Conservation (phyloP, 2,797 vertebrate species). For the Meriones psammophilus region DNA sequence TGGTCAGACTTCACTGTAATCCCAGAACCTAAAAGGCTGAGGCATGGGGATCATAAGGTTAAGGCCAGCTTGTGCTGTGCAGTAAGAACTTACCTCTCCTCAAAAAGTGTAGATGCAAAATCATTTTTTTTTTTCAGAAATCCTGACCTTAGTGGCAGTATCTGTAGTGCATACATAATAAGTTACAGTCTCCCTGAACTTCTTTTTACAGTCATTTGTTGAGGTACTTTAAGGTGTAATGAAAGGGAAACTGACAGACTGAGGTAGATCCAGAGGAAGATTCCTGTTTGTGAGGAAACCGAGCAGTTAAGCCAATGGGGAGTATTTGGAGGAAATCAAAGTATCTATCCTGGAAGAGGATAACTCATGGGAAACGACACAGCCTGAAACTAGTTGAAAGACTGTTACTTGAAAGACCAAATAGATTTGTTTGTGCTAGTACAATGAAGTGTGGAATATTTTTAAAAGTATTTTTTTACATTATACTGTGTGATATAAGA, state of each 20-base stretch:
- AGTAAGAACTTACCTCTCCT: neutral
- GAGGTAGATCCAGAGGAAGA: neutral
- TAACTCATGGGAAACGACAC: constrained; percentile 12
- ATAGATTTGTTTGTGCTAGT: constrained; percentile 60
- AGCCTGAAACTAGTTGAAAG: constrained; percentile 26
- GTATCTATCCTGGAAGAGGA: constrained; percentile 56
- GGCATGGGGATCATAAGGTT: neutral
- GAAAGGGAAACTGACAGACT: constrained; percentile 36
- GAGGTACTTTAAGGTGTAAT: neutral
- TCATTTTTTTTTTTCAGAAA: constrained; percentile 30
- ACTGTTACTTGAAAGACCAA: constrained; percentile 50
- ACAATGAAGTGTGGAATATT: constrained; percentile 40
- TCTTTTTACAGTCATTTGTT: neutral
- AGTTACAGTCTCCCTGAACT: constrained; percentile 15
- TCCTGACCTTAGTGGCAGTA: constrained; percentile 24
- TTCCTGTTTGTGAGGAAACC: constrained; percentile 47
- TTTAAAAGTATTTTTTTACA: constrained; percentile 39
- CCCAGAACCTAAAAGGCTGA: neutral
- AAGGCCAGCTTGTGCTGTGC: neutral
- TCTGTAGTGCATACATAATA: neutral
- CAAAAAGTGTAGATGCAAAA: neutral
- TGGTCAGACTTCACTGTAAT: neutral
- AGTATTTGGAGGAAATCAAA: constrained; percentile 55
- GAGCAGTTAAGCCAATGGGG: constrained; percentile 21
- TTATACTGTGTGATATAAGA: constrained; percentile 20